Percentiles rank a stretch among this genome's conserved stretches.
phyloP scores from a whole-genome alignment of 2,113 vertebrate genomes.

The Megaceryle maxima region DNA sequence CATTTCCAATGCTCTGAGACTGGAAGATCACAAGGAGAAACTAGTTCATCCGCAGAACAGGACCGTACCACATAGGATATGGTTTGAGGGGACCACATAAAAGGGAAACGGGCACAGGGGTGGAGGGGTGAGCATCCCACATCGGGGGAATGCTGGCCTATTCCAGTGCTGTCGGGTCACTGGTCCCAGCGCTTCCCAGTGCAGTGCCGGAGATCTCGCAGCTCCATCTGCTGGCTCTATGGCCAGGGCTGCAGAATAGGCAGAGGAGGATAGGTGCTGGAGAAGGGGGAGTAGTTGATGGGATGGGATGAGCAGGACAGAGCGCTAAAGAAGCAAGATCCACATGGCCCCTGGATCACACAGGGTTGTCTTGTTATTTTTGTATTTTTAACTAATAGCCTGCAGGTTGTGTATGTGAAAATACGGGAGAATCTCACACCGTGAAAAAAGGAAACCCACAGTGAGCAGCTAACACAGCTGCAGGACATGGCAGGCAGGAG shows the following conservation, averaged over 20 bases:
- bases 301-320: not conserved
- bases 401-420: not conserved
- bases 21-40: not conserved
- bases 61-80: fast-evolving
- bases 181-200: not conserved
- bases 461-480: not conserved
- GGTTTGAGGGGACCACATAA: fast-evolving
- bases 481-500: not conserved
- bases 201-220: not conserved
- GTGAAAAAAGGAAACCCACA: not conserved
- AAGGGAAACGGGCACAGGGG: not conserved
- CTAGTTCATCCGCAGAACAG: not conserved
- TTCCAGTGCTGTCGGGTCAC: not conserved
- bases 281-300: not conserved
- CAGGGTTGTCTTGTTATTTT: not conserved
- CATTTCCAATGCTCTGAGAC: not conserved
- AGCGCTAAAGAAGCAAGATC: not conserved
- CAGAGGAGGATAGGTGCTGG: fast-evolving
- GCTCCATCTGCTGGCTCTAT: slow-evolving; percentile 33
- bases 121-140: fast-evolving
- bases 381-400: not conserved
- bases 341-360: not conserved
- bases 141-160: fast-evolving
- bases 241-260: not conserved
- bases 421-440: not conserved